Evolutionary conservation across 2,113 vertebrate genomes (phyloP), one percentile per base, ranked within the genome.

Genomic region (Nyctibius bracteatus): DNA sequence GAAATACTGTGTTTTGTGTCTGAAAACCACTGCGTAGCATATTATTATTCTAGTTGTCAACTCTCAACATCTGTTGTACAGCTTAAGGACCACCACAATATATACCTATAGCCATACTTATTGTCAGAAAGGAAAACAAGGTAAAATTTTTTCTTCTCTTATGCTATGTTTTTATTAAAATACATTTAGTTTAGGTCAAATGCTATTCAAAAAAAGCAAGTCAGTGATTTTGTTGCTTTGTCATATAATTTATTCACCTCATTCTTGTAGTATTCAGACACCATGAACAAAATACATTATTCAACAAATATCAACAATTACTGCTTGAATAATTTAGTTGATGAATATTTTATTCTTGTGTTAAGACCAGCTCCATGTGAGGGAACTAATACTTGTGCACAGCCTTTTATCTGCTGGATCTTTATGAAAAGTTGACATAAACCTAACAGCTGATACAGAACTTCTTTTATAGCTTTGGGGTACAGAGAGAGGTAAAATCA

Each of bases 251-350:
- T 96, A 94, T 96, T 97, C 88, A 61, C 58, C n/a, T 82, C 30
- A 54, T 93, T 92, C 79, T 80, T 66, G 33, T 57, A 78, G 54
- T 57, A 95, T 93, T 89, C 90, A 90, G 86, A 81, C 58, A 86
- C 52, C 61, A 94, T 72, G 82, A 83, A 86, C 57, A 75, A 82
- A 95, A 96, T 96, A 79, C 30, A 94, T 94, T 94, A 96, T 96
- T 96, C 80, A 86, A 95, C 86, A 97, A 96, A 94, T 88, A 93
- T 63, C 43, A 94, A 94, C 91, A 97, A 95, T 96, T 96, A 86
- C 66, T 92, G 44, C 43, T 91, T 95, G 89, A 97, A 97, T 97
- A 95, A 96, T 96, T 91, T 95, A 92, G 68, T 33, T 93, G 65
- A 96, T 93, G 43, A 94, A 93, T 95, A 92, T 94, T 94, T 93